Evolutionary conservation across 2,113 vertebrate species (phyloP).

Genomic region (Eulacestoma nigropectus): DNA sequence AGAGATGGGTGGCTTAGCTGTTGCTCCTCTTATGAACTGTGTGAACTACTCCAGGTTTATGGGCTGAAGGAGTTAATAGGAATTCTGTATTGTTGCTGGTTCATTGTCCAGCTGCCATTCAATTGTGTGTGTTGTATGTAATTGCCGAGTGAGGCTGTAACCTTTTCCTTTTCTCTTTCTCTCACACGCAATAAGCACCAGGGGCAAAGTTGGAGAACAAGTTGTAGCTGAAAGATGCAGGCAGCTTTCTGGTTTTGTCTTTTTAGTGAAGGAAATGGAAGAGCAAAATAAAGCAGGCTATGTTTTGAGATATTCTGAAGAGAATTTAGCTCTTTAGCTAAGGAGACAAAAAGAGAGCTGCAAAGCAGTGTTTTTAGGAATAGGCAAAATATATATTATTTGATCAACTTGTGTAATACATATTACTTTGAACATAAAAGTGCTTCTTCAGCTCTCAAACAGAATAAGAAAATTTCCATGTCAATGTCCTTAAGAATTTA

Average conservation of each 20-base stretch:
- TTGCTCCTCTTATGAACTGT: background rate
- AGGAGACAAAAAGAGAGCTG: background rate
- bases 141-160: background rate
- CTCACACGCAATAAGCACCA: background rate
- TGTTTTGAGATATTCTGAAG: background rate
- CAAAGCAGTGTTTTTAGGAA: background rate
- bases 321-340: background rate
- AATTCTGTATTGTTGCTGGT: background rate
- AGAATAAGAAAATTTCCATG: background rate
- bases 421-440: background rate
- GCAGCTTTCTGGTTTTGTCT: background rate
- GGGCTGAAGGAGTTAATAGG: background rate
- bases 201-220: background rate
- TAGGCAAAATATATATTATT: background rate
- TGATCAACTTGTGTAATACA: background rate
- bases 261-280: background rate
- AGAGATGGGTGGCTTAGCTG: background rate
- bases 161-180: background rate
- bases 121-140: background rate
- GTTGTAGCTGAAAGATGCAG: background rate
- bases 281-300: background rate
- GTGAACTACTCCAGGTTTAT: background rate
- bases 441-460: background rate
- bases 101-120: background rate
- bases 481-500: background rate